Evolutionary conservation across 2,888 invertebrate genomes (phyloP).

Genomic region (Ophion obscuratus): DNA sequence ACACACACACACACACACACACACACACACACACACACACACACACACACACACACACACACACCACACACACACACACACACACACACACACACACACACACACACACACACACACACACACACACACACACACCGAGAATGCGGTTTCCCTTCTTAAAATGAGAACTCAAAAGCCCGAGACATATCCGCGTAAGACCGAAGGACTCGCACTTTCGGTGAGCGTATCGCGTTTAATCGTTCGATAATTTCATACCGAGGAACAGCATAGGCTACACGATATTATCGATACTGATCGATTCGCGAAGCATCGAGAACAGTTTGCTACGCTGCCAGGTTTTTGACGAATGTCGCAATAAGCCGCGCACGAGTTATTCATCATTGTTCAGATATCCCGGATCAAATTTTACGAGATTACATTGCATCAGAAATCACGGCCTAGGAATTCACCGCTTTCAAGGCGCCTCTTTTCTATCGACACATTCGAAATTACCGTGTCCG

Average conservation of each 20-base stretch:
- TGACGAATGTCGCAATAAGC: conserved; percentile 3
- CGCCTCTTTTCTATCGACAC: conserved; percentile 24
- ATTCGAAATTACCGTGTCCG: background rate
- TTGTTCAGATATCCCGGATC: conserved; percentile 25
- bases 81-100: background rate
- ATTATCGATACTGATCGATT: conserved; percentile 47
- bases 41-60: too few relatives aligned
- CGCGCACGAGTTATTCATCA: background rate
- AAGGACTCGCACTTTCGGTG: conserved; percentile 15
- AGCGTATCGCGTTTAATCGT: conserved; percentile 33
- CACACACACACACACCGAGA: background rate
- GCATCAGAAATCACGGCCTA: conserved; percentile 5
- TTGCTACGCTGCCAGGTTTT: background rate
- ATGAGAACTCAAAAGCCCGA: conserved; percentile 24
- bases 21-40: too few relatives aligned
- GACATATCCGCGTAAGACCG: conserved; percentile 19
- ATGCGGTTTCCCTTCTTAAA: conserved; percentile 20
- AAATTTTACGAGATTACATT: conserved; percentile 14
- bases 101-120: background rate
- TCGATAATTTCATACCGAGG: conserved; percentile 31
- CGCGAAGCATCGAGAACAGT: background rate
- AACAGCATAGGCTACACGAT: conserved; percentile 7
- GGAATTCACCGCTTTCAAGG: conserved; percentile 57
- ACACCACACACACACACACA: too few relatives aligned
- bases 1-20: background rate